Base-by-base conservation (phyloP, 2,113 vertebrate species). In the Sylvilagus bachmani region DNA sequence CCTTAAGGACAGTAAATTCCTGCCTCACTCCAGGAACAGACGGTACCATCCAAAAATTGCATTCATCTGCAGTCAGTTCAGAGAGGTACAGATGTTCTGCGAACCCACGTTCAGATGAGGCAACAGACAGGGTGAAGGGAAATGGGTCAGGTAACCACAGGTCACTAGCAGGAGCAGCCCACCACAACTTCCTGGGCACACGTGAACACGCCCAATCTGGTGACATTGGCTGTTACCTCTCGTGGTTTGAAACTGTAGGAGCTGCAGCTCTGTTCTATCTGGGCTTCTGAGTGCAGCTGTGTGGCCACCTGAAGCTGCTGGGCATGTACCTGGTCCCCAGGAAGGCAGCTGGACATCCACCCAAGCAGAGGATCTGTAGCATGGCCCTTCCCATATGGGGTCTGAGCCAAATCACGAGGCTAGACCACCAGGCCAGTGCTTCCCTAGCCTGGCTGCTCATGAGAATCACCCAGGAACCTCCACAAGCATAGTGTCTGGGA, bases 61-160 rank as follows among this genome's bases (percentile, higher is more conserved):
- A n/a, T 2, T 64, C 66, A 36, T 51, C 55, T 51, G 3, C 21
- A 27, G 33, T 70, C 85, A 53, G 4, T 86, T 82, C 71, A 58
- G 8, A 85, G 75, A 61, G 53, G 44, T 7, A 31, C 6, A 0
- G 27, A 2, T 3, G 16, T 33, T 87, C 74, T 87, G 3, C 49
- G 70, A 73, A 81, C 61, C 62, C 36, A 21, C 14, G 24, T 3
- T 61, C 25, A 66, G 77, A 33, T 33, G 12, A 83, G 29, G n/a
- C 74, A 86, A 86, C 16, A 31, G 71, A 73, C 1, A 10, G 1
- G 31, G 61, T 64, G 33, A 80, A 89, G 44, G 27, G 6, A 10
- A 16, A 62, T 64, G 7, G 7, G 24, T 10, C 31, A 3, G 24
- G 12, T 61, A 25, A 29, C n/a, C 16, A 0, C 1, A 2, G 24